phyloP scores from a whole-genome alignment of 2,797 vertebrate genomes.

The Phrynocephalus vlangalii region DNA sequence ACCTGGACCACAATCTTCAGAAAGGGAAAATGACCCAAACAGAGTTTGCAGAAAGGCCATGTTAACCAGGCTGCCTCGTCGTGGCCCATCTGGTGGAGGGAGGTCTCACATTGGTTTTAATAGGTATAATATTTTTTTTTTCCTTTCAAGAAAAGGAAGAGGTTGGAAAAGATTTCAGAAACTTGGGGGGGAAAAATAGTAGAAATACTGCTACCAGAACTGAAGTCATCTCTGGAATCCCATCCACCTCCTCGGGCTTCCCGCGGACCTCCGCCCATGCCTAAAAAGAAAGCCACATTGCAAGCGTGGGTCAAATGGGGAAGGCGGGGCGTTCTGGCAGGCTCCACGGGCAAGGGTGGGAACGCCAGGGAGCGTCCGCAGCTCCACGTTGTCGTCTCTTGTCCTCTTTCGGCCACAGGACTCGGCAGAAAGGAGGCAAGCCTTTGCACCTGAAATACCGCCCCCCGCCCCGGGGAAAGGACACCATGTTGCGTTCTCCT shows the following conservation, averaged over 20 bases:
- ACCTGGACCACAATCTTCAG: not conserved
- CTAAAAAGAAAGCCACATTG: constrained; percentile 81
- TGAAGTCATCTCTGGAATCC: constrained; percentile 83
- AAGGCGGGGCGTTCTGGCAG: constrained; percentile 39
- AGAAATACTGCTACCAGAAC: constrained; percentile 78
- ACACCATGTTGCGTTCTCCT: too few relatives aligned
- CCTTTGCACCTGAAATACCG: not conserved
- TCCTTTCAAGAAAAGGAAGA: not conserved
- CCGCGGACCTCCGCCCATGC: constrained; percentile 85
- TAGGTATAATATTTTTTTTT: not conserved
- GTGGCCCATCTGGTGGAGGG: not conserved
- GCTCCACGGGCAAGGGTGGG: not conserved
- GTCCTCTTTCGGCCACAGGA: not conserved
- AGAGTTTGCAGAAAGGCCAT: too few relatives aligned
- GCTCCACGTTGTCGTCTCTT: too few relatives aligned
- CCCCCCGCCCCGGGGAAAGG: not conserved
- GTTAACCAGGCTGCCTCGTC: not conserved
- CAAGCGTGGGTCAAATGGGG: constrained; percentile 63
- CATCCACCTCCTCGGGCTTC: constrained; percentile 88
- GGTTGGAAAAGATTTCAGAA: constrained; percentile 37
- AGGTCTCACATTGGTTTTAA: not conserved
- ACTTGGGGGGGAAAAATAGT: not conserved
- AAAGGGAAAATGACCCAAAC: not conserved
- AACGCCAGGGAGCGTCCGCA: not conserved
- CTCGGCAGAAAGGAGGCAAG: not conserved